phyloP scores from a whole-genome alignment of 2,113 vertebrate genomes.

The Apus apus region DNA sequence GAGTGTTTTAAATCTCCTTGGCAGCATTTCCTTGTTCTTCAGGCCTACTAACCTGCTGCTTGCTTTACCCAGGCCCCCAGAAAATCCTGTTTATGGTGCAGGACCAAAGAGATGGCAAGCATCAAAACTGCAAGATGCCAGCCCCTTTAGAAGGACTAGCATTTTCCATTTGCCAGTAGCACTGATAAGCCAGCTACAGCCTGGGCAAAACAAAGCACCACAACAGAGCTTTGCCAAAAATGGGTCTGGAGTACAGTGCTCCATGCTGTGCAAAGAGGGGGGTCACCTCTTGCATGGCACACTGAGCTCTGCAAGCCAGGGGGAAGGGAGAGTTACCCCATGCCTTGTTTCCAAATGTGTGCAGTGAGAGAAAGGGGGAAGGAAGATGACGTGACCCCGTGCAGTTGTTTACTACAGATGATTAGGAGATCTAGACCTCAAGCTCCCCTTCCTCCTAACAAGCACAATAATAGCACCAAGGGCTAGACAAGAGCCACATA shows the following conservation, averaged over 20 bases:
- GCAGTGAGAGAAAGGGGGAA: not conserved
- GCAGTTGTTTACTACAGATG: not conserved
- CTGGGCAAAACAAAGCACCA: not conserved
- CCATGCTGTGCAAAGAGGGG: not conserved
- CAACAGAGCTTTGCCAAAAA: not conserved
- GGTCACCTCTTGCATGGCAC: rapidly evolving
- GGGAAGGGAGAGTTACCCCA: not conserved
- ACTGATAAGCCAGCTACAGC: not conserved
- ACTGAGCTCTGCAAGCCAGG: not conserved
- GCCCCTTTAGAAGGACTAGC: not conserved
- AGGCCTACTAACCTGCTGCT: not conserved
- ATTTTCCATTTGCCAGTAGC: not conserved
- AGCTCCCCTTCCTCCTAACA: not conserved
- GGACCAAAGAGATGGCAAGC: not conserved
- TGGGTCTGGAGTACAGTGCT: not conserved
- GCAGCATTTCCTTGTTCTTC: constrained; percentile 17
- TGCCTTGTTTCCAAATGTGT: not conserved
- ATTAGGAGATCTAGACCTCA: not conserved
- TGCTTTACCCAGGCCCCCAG: not conserved
- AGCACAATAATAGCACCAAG: not conserved
- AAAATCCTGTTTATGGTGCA: not conserved
- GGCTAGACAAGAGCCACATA: constrained; percentile 9
- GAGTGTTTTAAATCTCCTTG: not conserved
- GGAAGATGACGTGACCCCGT: not conserved
- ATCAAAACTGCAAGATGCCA: not conserved